A percentile compares a stretch with the other conserved stretches of the same genome.
Conservation (phyloP, 2,797 vertebrate species). For the Champsocephalus esox region DNA sequence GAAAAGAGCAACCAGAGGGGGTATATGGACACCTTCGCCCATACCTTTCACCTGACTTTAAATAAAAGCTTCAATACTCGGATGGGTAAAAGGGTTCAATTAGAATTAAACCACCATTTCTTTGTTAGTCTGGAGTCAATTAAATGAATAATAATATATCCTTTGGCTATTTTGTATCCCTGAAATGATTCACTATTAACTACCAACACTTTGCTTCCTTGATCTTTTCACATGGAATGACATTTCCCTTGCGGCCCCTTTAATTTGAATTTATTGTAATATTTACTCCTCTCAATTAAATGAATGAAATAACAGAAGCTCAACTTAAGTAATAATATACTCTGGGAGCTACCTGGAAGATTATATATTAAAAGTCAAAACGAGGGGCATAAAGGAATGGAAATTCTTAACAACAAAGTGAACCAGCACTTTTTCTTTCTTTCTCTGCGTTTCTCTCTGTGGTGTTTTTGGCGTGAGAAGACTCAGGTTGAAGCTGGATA, state of each 20-base stretch:
- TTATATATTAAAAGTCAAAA: constrained; percentile 43
- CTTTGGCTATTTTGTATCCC: constrained; percentile 23
- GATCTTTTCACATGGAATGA: constrained; percentile 5
- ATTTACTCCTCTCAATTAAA: constrained; percentile 8
- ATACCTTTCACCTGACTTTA: background rate
- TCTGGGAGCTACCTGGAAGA: constrained; percentile 2
- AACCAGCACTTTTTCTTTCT: constrained; percentile 94
- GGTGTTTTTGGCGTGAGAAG: constrained; percentile 66
- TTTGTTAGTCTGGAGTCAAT: background rate
- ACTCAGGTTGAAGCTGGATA: constrained; percentile 73
- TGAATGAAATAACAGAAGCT: constrained; percentile 17
- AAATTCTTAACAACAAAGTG: constrained; percentile 87
- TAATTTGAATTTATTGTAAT: background rate
- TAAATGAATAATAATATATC: constrained; percentile 1
- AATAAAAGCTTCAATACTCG: background rate
- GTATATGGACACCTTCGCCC: constrained; percentile 1
- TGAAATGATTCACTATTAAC: background rate
- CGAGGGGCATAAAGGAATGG: constrained; percentile 24
- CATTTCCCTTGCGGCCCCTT: constrained; percentile 25
- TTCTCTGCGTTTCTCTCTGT: constrained; percentile 53
- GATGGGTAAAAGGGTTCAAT: constrained; percentile 2
- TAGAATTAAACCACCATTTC: background rate
- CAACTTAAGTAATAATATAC: background rate
- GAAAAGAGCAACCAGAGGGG: constrained; percentile 4
- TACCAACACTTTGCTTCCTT: constrained; percentile 7